Evolutionary conservation across 2,113 vertebrate genomes (phyloP).

Genomic region (Chinchilla lanigera): DNA sequence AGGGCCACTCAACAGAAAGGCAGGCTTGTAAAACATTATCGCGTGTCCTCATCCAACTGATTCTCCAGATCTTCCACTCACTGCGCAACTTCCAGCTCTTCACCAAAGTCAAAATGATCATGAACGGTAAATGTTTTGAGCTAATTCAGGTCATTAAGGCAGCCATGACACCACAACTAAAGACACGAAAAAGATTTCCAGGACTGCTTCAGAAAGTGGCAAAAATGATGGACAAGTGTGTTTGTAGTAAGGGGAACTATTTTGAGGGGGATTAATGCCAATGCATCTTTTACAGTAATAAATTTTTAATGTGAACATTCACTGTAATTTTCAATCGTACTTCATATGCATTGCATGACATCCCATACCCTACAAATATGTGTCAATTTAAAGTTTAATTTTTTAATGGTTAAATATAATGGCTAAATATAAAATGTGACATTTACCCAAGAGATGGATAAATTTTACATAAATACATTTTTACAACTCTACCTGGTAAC

Average conservation of each 20-base stretch:
- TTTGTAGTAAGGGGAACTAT: not conserved
- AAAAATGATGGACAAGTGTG: not conserved
- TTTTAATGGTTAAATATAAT: not conserved
- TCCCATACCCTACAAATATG: not conserved
- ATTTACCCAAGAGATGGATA: not conserved
- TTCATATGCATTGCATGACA: not conserved
- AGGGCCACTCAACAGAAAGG: not conserved
- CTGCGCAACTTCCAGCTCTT: not conserved
- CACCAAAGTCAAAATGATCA: not conserved
- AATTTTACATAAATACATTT: slow-evolving; percentile 3
- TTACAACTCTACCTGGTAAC: not conserved
- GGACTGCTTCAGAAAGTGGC: not conserved
- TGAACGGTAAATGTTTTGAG: not conserved
- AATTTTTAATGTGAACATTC: not conserved
- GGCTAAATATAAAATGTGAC: not conserved
- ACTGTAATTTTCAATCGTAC: not conserved
- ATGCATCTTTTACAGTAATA: not conserved
- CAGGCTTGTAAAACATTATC: not conserved
- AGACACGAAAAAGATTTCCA: not conserved
- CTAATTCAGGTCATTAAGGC: not conserved
- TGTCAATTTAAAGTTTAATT: not conserved
- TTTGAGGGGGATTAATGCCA: not conserved
- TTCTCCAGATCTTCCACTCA: not conserved
- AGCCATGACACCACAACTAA: not conserved
- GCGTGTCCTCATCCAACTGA: not conserved